Conservation (phyloP, 2,888 invertebrate genomes). For the Adela reaumurella region DNA sequence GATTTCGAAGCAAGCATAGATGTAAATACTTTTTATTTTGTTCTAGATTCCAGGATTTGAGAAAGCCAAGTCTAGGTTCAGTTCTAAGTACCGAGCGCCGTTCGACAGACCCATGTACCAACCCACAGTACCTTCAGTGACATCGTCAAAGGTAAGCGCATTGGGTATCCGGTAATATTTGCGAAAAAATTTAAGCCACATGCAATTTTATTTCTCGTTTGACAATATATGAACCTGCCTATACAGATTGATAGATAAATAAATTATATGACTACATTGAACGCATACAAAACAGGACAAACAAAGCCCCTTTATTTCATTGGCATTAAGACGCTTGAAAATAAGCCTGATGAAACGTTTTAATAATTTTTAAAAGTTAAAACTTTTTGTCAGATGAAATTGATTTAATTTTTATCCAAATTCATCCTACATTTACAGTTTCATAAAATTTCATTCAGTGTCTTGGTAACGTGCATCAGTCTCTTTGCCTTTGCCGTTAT, state of each 20-base stretch:
- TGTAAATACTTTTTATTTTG: too few relatives aligned
- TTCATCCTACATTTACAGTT: background rate
- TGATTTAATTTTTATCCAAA: background rate
- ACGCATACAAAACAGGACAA: slow-evolving; percentile 1
- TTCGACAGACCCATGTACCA: slow-evolving; percentile 58
- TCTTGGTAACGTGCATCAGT: too few relatives aligned
- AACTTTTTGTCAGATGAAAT: background rate
- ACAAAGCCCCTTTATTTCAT: slow-evolving; percentile 49
- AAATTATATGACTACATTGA: slow-evolving; percentile 2
- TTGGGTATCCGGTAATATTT: too few relatives aligned
- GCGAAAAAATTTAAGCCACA: too few relatives aligned
- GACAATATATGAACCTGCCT: too few relatives aligned
- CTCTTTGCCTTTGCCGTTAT: too few relatives aligned
- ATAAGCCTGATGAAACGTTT: slow-evolving; percentile 9
- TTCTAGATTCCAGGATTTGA: slow-evolving; percentile 25
- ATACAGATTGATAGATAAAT: slow-evolving; percentile 14
- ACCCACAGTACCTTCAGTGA: slow-evolving; percentile 60
- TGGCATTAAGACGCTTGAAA: slow-evolving; percentile 24
- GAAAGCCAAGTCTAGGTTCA: slow-evolving; percentile 52
- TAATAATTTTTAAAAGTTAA: slow-evolving; percentile 3
- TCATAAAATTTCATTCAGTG: too few relatives aligned
- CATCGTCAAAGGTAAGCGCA: slow-evolving; percentile 53
- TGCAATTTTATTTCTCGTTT: too few relatives aligned
- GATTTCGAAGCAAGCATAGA: too few relatives aligned
- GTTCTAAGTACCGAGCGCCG: slow-evolving; percentile 57